Evolutionary conservation across 2,888 invertebrate genomes (phyloP).

Genomic region (Sesamia inferens): DNA sequence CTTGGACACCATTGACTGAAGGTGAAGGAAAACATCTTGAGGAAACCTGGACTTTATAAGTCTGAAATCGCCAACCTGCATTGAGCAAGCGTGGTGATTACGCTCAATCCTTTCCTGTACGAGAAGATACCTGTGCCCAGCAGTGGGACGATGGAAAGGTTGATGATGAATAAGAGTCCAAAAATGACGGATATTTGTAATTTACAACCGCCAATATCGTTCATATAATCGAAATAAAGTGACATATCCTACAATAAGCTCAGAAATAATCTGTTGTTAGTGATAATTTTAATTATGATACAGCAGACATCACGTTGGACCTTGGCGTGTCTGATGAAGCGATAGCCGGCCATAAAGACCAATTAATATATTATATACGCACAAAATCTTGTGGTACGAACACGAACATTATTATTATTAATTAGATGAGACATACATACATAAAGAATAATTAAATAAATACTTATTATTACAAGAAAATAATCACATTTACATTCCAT

Average conservation of each 20-base stretch:
- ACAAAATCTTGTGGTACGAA: constrained; percentile 24
- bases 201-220: neutral
- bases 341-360: constrained; percentile 33
- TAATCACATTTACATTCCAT: neutral
- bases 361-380: constrained; percentile 45
- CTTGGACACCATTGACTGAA: too few relatives aligned
- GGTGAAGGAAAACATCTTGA: too few relatives aligned
- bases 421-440: constrained; percentile 7
- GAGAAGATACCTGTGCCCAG: too few relatives aligned
- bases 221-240: neutral
- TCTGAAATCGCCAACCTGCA: too few relatives aligned
- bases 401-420: constrained; percentile 32
- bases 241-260: neutral
- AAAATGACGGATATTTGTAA: neutral
- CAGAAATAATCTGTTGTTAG: constrained; percentile 16
- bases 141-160: too few relatives aligned
- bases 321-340: constrained; percentile 44
- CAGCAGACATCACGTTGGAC: constrained; percentile 13
- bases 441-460: neutral
- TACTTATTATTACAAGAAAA: neutral
- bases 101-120: too few relatives aligned
- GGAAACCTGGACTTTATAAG: too few relatives aligned
- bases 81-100: too few relatives aligned
- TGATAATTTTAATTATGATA: constrained; percentile 14
- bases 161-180: too few relatives aligned